Percentiles rank a stretch among this genome's conserved stretches.
These are phyloP conservation scores for Aphelenchoides besseyi DNA, from an alignment of 1,140 invertebrate genomes.

Conservation along the genomic window DNA sequence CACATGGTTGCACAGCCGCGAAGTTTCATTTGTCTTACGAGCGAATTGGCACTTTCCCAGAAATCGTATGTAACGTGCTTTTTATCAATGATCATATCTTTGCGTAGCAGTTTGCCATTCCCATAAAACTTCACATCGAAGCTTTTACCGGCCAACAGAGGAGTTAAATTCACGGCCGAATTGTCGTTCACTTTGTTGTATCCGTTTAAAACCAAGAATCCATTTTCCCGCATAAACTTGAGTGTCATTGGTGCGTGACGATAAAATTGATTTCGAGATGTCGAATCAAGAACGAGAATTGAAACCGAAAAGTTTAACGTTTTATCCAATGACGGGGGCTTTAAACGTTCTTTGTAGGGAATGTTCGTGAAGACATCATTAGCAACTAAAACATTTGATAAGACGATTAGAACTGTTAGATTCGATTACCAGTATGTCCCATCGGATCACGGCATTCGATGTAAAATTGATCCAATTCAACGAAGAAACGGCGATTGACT, in stretches of 20 bases:
- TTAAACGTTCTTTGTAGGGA: background rate
- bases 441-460: conserved; percentile 1
- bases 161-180: conserved; percentile 14
- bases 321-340: background rate
- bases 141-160: conserved; percentile 12
- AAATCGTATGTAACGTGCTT: conserved; percentile 4
- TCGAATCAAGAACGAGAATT: conserved; percentile 9
- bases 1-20: conserved; percentile 11
- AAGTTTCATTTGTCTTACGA: background rate
- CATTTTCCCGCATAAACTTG: conserved; percentile 10
- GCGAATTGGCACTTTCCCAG: background rate
- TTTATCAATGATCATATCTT: conserved; percentile 20
- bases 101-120: conserved; percentile 1
- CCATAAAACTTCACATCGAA: conserved; percentile 24
- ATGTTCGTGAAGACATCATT: background rate
- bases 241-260: conserved; percentile 36
- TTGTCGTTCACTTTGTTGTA: conserved; percentile 20
- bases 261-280: conserved; percentile 22
- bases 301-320: background rate
- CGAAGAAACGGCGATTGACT: background rate
- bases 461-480: conserved; percentile 6
- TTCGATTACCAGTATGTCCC: background rate
- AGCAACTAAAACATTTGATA: background rate
- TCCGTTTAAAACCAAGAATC: background rate
- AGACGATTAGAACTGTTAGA: background rate